phyloP scores from a whole-genome alignment of 2,797 vertebrate species.

The Lateolabrax maculatus region DNA sequence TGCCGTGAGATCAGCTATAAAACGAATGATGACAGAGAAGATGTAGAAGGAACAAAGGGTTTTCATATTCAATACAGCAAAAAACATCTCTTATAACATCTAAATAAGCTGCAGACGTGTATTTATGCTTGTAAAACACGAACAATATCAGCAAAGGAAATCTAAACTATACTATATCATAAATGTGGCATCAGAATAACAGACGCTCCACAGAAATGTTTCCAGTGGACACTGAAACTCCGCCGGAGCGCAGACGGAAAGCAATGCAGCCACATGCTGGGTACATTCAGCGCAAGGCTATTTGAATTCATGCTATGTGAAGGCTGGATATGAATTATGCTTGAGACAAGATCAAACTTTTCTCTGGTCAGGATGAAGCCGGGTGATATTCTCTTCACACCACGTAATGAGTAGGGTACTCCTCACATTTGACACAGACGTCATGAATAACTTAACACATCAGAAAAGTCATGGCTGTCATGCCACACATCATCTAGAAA shows the following conservation, averaged over 20 bases:
- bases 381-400: constrained; percentile 1
- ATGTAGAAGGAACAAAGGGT: not conserved
- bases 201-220: not conserved
- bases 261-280: not conserved
- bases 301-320: too few species aligned
- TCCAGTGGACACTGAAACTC: not conserved
- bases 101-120: not conserved
- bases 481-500: constrained; percentile 47
- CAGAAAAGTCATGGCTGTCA: constrained; percentile 25
- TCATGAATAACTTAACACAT: constrained; percentile 53
- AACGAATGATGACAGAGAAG: not conserved
- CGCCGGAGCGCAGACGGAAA: not conserved
- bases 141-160: not conserved
- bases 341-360: not conserved
- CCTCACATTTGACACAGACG: constrained; percentile 34
- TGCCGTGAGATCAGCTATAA: not conserved
- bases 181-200: not conserved
- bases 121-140: not conserved
- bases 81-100: not conserved
- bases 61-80: not conserved
- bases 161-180: not conserved
- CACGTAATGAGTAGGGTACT: not conserved
- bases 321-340: not conserved
- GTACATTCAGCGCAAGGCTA: too few species aligned
- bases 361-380: not conserved